Percentiles rank a stretch among this genome's conserved stretches.
Conservation (phyloP, 2,797 vertebrate species). For the Trachops cirrhosus region DNA sequence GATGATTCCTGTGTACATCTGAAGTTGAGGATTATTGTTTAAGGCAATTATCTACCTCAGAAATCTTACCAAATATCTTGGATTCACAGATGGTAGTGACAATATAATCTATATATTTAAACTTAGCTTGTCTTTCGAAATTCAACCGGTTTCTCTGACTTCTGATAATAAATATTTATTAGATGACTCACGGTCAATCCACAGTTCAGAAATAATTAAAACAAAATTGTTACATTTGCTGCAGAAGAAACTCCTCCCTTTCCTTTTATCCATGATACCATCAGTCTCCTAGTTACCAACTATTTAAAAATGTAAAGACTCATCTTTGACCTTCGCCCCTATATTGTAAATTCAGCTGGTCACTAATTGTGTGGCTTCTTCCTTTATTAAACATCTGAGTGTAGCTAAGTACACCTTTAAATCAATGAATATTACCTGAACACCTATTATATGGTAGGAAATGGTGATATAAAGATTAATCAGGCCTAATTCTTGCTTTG, state of each 20-base stretch:
- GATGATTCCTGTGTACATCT: background rate
- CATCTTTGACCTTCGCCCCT: background rate
- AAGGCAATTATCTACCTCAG: background rate
- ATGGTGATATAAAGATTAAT: background rate
- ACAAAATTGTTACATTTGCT: background rate
- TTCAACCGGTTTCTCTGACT: background rate
- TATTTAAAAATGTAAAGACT: background rate
- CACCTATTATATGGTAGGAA: background rate
- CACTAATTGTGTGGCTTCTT: background rate
- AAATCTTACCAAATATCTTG: background rate
- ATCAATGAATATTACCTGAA: background rate
- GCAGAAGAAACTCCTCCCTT: background rate
- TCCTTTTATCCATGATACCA: background rate
- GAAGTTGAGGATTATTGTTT: background rate
- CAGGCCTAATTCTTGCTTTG: background rate
- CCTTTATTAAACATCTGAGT: background rate
- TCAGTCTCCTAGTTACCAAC: background rate
- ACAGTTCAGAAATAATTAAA: background rate
- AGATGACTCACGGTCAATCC: background rate
- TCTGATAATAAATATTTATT: slow-evolving; percentile 24
- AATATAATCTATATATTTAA: background rate
- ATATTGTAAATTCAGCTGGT: background rate
- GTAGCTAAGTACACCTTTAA: background rate
- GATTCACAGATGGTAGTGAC: background rate
- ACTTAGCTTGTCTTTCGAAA: background rate